Base-by-base conservation (phyloP, 2,113 vertebrate genomes). In the Noturus placidus region DNA sequence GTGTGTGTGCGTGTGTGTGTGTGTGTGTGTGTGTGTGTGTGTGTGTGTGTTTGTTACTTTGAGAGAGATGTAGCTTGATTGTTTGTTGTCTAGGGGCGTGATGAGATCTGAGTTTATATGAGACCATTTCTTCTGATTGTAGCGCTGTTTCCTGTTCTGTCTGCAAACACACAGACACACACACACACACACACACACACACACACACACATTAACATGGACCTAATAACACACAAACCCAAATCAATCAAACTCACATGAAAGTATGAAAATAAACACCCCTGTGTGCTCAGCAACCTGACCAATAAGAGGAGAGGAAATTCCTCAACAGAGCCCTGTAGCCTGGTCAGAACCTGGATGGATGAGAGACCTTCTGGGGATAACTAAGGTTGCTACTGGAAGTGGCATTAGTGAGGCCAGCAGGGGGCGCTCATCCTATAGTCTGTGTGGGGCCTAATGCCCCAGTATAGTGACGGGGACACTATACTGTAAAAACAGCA, bases 51-150 rank as follows among this genome's bases (percentile, higher is more conserved):
- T 30, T 81, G 3, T 93, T 93, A 99, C 98, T 96, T 97, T 99
- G 35, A 99, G 91, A 91, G 96, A 98, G 76, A 99, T 88, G 0
- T 94, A 89, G 89, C 89, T 96, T 69, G 93, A 94, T 83, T 97
- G 97, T 61, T 93, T 96, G 85, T 95, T 96, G 79, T 98, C 97
- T 90, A 99, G 92, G 17, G 96, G 96, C 52, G 93, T 85, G 88
- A 99, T 97, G 87, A 97, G 92, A 52, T 97, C 96, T 11, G 96
- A 52, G 13, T 96, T 91, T 85, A 99, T 97, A 91, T 99, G 97
- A 35, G 96, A 97, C 98, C 98, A 99, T 91, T 94, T 97, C 93
- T 97, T 96, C 84, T 96, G 95, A 83, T 95, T 92, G 10, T 93
- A 92, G 59, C 96, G 94, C 67, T 97, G 95, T 91, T 93, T 96